phyloP scores from a whole-genome alignment of 2,888 invertebrate genomes.

The Erynnis tages region DNA sequence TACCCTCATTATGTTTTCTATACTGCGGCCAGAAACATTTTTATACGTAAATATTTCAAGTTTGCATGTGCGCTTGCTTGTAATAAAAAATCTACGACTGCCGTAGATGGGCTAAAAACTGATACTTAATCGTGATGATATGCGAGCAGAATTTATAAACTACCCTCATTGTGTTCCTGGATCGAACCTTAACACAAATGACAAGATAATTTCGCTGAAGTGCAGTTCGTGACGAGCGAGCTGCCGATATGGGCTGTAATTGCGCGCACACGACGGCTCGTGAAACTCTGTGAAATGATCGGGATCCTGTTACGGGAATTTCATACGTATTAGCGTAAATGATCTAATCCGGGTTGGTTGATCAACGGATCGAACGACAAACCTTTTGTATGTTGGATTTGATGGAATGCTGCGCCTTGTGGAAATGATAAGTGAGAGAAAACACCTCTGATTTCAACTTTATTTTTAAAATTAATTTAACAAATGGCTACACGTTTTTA shows the following conservation, averaged over 20 bases:
- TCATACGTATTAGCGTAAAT: conserved; percentile 18
- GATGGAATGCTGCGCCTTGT: no score
- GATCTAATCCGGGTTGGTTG: conserved; percentile 1
- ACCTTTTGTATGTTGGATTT: not conserved
- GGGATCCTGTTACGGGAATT: conserved; percentile 16
- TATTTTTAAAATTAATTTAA: no score
- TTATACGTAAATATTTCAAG: no score
- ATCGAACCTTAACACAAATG: conserved; percentile 25
- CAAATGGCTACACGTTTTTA: no score
- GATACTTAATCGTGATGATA: no score
- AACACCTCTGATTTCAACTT: no score
- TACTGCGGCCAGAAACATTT: no score
- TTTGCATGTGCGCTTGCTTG: no score
- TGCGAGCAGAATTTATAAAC: conserved; percentile 7
- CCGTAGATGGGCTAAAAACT: no score
- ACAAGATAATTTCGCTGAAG: conserved; percentile 23
- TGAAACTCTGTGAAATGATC: conserved; percentile 23
- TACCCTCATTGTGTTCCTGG: conserved; percentile 15
- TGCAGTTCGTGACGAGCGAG: conserved; percentile 24
- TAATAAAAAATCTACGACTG: no score
- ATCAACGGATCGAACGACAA: not conserved
- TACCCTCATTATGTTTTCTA: conserved; percentile 18
- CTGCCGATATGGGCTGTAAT: conserved; percentile 28
- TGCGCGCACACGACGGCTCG: conserved; percentile 24
- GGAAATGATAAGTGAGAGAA: no score